A percentile compares a stretch with the other conserved stretches of the same genome.
These are phyloP conservation scores for Toxotes lorentzi DNA, from an alignment of 2,797 vertebrate species.

Conservation along the genomic window DNA sequence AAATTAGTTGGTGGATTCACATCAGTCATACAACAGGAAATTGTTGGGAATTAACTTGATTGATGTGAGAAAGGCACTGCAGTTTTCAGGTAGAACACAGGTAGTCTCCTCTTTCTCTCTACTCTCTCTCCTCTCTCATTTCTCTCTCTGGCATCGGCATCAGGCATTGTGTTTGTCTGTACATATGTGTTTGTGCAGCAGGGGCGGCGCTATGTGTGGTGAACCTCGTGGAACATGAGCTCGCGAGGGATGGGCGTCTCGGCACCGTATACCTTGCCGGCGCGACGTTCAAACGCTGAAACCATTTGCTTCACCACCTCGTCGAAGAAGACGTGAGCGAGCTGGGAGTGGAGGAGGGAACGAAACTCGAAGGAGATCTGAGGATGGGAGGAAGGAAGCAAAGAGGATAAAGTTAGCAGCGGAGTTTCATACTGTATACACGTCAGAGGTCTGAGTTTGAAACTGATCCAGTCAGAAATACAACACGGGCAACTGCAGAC, in stretches of 20 bases:
- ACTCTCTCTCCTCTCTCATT: background rate
- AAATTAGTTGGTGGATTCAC: slow-evolving; percentile 20
- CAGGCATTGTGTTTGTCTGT: background rate
- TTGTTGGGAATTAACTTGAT: slow-evolving; percentile 45
- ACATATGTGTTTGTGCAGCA: slow-evolving; percentile 8
- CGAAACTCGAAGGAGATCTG: slow-evolving; percentile 98
- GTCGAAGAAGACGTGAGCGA: slow-evolving; percentile 94
- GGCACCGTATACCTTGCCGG: slow-evolving; percentile 88
- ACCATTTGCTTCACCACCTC: slow-evolving; percentile 98
- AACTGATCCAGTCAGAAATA: slow-evolving; percentile 14
- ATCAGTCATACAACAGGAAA: slow-evolving; percentile 6
- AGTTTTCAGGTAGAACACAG: slow-evolving; percentile 50
- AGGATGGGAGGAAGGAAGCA: slow-evolving; percentile 1
- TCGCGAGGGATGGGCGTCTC: slow-evolving; percentile 94
- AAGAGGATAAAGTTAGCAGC: slow-evolving; percentile 2
- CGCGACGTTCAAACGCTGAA: slow-evolving; percentile 92
- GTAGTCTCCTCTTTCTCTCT: slow-evolving; percentile 29
- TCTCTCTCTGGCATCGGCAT: slow-evolving; percentile 37
- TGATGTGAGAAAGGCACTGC: slow-evolving; percentile 77
- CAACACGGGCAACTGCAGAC: slow-evolving; percentile 13
- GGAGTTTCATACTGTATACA: background rate
- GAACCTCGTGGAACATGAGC: slow-evolving; percentile 95
- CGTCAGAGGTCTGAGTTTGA: slow-evolving; percentile 1
- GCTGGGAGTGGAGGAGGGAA: slow-evolving; percentile 94
- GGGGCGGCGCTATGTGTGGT: slow-evolving; percentile 88